Evolutionary conservation across 37 sponge, comb jelly and placozoan species (phyloP), one percentile per base, ranked within the genome.

Genomic region (Agelas oroides): DNA sequence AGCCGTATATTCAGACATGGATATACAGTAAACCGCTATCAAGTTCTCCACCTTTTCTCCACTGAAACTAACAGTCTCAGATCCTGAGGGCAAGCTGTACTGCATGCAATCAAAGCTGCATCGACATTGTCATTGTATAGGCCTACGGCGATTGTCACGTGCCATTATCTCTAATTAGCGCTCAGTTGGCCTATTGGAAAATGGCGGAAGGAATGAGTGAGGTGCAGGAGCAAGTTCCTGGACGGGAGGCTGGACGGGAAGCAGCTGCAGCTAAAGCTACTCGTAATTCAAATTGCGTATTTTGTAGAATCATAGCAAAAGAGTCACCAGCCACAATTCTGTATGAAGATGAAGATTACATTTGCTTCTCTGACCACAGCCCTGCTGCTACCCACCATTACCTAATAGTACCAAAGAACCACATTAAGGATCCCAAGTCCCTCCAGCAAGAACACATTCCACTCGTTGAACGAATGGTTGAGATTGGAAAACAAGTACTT

Each of bases 301-400:
- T 94, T 68, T 94, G 94, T 41, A 53, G 73, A 24, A 94, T 94
- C 35, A 84, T 53, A 16, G 20, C 39, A 15, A 77, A 81, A 40
- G 76, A 90, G 28, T 38, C 41, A 0, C 61, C 58, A 13, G 79
- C 82, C 8, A 74, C 85, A 57, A 54, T 92, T 60, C 41, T 92
- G 24, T 86, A 92, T 65, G 74, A 83, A 70, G 97, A 96, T 63
- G 80, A 84, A 0, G 85, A 96, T 18, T 90, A 71, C 41, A 80
- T 96, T 18, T 90, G 90, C 59, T 91, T 96, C 65, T 46, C 81
- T 33, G 97, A 96, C 78, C 73, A 85, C 35, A 75, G 53, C 14
- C 97, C 97, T 16, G 90, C 66, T 1, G 58, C 94, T 38, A 72
- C 73, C 16, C 90, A 89, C 60, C 97, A 96, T 71, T 94, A 94